Evolutionary conservation across 2,888 invertebrate genomes (phyloP).

Genomic region (Actias luna): DNA sequence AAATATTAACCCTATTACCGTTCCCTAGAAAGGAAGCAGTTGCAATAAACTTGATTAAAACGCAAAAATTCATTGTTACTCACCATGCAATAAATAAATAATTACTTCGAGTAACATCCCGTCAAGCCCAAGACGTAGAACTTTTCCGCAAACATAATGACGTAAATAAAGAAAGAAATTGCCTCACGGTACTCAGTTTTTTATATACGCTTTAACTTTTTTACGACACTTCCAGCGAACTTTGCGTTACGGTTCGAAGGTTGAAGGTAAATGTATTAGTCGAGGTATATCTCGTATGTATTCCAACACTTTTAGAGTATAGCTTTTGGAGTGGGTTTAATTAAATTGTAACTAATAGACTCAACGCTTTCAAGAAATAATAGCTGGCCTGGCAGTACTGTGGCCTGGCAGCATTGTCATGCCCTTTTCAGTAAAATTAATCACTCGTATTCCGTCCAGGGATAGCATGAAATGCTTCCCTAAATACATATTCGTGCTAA

Average conservation of each 20-base stretch:
- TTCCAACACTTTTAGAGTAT: not conserved
- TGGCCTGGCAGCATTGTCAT: too few relatives aligned
- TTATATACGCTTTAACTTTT: slow-evolving; percentile 18
- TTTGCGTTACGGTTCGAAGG: slow-evolving; percentile 9
- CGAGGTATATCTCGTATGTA: slow-evolving; percentile 24
- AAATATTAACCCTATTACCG: not conserved
- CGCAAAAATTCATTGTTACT: slow-evolving; percentile 23
- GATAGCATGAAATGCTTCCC: too few relatives aligned
- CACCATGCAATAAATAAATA: not conserved
- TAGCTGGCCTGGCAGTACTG: too few relatives aligned
- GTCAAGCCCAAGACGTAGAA: slow-evolving; percentile 1
- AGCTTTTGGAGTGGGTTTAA: not conserved
- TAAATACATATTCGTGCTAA: too few relatives aligned
- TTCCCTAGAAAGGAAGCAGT: not conserved
- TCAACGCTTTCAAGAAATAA: not conserved
- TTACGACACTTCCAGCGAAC: slow-evolving; percentile 16
- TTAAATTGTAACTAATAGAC: not conserved
- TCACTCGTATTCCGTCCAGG: too few relatives aligned
- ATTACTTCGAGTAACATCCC: slow-evolving; percentile 7
- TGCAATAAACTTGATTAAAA: slow-evolving; percentile 8
- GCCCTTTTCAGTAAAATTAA: too few relatives aligned
- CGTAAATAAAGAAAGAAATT: slow-evolving; percentile 13
- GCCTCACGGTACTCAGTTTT: slow-evolving; percentile 12
- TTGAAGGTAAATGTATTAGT: slow-evolving; percentile 15
- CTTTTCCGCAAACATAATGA: slow-evolving; percentile 8